These are phyloP conservation scores for Melanotus villosus DNA, from an alignment of 2,888 invertebrate genomes.

Conservation along the genomic window DNA sequence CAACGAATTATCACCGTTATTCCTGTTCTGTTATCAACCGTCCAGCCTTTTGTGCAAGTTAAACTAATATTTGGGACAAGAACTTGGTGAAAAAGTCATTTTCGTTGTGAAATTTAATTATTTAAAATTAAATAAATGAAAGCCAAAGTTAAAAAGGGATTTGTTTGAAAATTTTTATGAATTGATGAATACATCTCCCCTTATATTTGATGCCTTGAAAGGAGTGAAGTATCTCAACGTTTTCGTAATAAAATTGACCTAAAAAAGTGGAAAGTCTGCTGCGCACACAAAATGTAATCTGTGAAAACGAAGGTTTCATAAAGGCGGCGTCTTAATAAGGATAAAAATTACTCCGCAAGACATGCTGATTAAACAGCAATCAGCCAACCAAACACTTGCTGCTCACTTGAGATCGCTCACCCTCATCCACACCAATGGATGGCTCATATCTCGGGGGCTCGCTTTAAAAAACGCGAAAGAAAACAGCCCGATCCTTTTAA, in stretches of 20 bases:
- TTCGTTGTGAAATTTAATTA: too few species aligned
- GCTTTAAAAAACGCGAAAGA: constrained; percentile 62
- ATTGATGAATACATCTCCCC: background rate
- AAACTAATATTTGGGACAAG: too few species aligned
- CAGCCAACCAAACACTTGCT: constrained; percentile 62
- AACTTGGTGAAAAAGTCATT: too few species aligned
- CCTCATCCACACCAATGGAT: constrained; percentile 59
- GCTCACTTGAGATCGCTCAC: constrained; percentile 54
- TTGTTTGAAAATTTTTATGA: background rate
- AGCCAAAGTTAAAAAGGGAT: too few species aligned
- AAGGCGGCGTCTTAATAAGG: constrained; percentile 62
- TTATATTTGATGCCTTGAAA: background rate
- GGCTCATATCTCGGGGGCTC: constrained; percentile 64
- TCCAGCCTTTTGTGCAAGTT: too few species aligned
- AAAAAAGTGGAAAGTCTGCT: constrained; percentile 49
- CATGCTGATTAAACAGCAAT: constrained; percentile 67
- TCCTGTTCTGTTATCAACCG: too few species aligned
- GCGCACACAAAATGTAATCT: constrained; percentile 60
- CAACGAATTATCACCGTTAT: too few species aligned
- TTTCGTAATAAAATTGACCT: constrained; percentile 45
- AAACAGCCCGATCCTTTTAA: constrained; percentile 66
- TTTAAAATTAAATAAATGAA: too few species aligned
- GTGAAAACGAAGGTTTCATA: constrained; percentile 53
- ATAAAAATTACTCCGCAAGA: constrained; percentile 66
- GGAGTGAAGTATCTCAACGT: background rate